Evolutionary conservation across 2,888 invertebrate species (phyloP), one percentile per base, ranked within the genome.

Genomic region (Perizoma affinitatum): DNA sequence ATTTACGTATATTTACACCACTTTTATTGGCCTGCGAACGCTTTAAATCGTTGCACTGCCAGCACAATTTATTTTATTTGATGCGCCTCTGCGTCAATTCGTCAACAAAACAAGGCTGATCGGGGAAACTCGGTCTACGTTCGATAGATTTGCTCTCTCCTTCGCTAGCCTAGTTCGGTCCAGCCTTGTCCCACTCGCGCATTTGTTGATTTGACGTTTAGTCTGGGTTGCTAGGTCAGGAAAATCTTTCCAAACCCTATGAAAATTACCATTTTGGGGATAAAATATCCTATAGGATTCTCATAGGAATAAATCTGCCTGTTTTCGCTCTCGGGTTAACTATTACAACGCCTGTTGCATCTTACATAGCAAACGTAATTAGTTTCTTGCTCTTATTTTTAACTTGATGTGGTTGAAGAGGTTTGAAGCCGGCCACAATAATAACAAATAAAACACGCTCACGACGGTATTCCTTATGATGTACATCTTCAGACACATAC

Each of bases 1-100:
- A 73, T 81, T 73, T 76, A 74, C 72, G 80, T 75, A 83, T 91
- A 90, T 90, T 90, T 90, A 88, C 90, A 88, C 87, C 86, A 88
- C 88, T 86, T 81, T 80, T 78, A 52, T 11, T 36, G 87, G 88
- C 87, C 88, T 90, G 83, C 88, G 75, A 88, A 88, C 86, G 85
- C 79, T 75, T 80, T 84, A 87, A 22, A 87, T 90, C 90, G 88
- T 87, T 90, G 88, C 89, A 90, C 87, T 90, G 88, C 88, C 89
- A 89, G 89, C 90, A 90, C 90, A 89, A 83, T 87, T 79, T 78
- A 80, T 80, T 86, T 84, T 87, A 85, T 88, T 86, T 84, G 88
- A 86, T 89, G 90, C 88, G 91, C 87, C 85, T 88, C 83, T 90
- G 87, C 66, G 69, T 68, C 67, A 69, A 59, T 34, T 40, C 87